Evolutionary conservation across 2,113 vertebrate species (phyloP).

Genomic region (Condylura cristata): DNA sequence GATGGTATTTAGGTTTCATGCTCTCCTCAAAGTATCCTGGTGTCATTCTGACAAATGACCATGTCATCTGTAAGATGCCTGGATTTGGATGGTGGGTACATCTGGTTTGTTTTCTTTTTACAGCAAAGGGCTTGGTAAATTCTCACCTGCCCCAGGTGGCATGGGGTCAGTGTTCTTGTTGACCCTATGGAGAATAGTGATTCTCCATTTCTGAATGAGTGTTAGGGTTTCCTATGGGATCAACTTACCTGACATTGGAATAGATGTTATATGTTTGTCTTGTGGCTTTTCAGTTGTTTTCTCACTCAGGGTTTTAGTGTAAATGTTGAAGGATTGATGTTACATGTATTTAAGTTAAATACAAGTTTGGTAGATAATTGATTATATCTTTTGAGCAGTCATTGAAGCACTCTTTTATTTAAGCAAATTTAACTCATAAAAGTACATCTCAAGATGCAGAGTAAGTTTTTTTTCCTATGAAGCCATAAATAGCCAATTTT

Average conservation of each 20-base stretch:
- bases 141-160: background rate
- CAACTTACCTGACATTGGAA: background rate
- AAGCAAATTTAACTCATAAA: conserved; percentile 20
- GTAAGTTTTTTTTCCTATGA: background rate
- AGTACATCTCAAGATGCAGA: background rate
- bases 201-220: background rate
- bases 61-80: conserved; percentile 19
- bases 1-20: conserved; percentile 63
- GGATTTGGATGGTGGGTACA: background rate
- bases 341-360: background rate
- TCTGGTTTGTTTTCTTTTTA: conserved; percentile 48
- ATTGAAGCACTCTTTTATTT: background rate
- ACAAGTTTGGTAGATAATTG: background rate
- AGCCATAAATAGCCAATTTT: background rate
- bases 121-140: background rate
- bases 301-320: background rate
- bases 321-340: background rate
- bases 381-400: background rate
- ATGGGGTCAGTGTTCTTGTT: background rate
- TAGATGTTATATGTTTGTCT: background rate
- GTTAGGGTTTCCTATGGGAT: background rate
- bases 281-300: background rate
- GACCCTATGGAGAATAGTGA: background rate
- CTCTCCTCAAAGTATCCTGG: conserved; percentile 26
- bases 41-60: conserved; percentile 65